These are phyloP conservation scores for Glyptemys insculpta DNA, from an alignment of 2,797 vertebrate genomes.

Conservation along the genomic window DNA sequence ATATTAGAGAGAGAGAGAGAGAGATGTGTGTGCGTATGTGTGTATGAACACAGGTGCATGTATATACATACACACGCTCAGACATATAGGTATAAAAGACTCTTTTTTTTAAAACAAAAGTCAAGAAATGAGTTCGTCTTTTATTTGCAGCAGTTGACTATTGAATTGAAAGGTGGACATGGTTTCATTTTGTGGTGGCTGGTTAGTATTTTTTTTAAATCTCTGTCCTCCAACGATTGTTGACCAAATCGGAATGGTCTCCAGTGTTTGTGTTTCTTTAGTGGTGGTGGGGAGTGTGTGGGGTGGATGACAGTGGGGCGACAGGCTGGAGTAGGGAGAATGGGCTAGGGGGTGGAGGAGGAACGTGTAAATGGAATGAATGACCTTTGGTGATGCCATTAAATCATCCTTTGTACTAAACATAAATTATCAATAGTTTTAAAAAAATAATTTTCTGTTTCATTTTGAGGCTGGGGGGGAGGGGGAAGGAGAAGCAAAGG, in stretches of 20 bases:
- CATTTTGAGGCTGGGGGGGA: conserved; percentile 76
- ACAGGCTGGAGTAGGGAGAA: conserved; percentile 3
- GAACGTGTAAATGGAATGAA: conserved; percentile 70
- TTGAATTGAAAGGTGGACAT: conserved; percentile 68
- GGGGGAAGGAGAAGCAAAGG: conserved; percentile 20
- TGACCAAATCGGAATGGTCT: conserved; percentile 45
- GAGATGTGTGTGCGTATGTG: conserved; percentile 69
- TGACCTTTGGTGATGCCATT: conserved; percentile 85
- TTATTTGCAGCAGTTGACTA: conserved; percentile 71
- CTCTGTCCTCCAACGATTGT: conserved; percentile 30
- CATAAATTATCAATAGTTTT: conserved; percentile 84
- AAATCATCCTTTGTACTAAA: conserved; percentile 84
- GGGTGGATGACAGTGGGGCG: conserved; percentile 27
- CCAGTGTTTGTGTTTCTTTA: conserved; percentile 1
- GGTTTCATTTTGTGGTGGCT: conserved; percentile 55
- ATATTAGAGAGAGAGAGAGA: conserved; percentile 77
- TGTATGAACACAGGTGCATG: conserved; percentile 65
- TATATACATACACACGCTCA: conserved; percentile 77
- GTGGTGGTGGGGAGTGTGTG: conserved; percentile 33
- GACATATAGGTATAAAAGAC: conserved; percentile 83
- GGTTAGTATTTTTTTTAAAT: conserved; percentile 35
- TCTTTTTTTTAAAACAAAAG: conserved; percentile 67
- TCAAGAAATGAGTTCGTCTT: conserved; percentile 75
- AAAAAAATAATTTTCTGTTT: conserved; percentile 87
- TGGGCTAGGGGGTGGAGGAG: conserved; percentile 39